A percentile compares a stretch with the other conserved stretches of the same genome.
These are phyloP conservation scores for Papilio polytes DNA, from an alignment of 1,140 invertebrate species.

Conservation along the genomic window DNA sequence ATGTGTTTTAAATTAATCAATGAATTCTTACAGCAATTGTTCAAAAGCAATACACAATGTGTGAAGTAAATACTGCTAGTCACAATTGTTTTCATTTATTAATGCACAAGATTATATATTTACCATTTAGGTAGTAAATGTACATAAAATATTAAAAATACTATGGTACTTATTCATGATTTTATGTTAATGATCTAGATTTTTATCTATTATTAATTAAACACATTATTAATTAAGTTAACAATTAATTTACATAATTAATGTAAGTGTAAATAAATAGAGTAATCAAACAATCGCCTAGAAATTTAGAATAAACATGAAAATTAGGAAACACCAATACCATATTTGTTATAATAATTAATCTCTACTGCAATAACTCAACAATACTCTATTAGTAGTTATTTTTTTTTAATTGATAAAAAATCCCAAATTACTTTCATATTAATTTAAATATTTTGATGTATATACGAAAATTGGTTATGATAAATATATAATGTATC, in stretches of 20 bases:
- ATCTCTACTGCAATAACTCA: background rate
- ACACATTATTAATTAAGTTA: background rate
- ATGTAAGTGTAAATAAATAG: conserved; percentile 7
- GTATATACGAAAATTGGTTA: too few relatives aligned
- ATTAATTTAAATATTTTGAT: background rate
- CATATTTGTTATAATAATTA: background rate
- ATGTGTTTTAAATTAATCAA: background rate
- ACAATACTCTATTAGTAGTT: background rate
- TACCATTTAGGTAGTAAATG: background rate
- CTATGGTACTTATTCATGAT: background rate
- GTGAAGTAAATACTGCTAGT: conserved; percentile 42
- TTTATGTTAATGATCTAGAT: background rate
- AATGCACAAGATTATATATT: background rate
- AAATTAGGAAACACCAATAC: background rate
- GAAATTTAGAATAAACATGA: background rate
- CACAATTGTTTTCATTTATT: conserved; percentile 39
- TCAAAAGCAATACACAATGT: conserved; percentile 1
- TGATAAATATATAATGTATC: too few relatives aligned
- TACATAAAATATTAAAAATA: conserved; percentile 22
- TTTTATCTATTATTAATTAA: too few relatives aligned
- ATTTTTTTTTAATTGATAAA: background rate
- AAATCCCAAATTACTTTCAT: background rate
- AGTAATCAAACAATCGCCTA: background rate
- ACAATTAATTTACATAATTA: background rate
- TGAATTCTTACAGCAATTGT: background rate